A percentile compares a stretch with the other conserved stretches of the same genome.
phyloP scores from a whole-genome alignment of 2,113 vertebrate species.

The Odontesthes bonariensis region DNA sequence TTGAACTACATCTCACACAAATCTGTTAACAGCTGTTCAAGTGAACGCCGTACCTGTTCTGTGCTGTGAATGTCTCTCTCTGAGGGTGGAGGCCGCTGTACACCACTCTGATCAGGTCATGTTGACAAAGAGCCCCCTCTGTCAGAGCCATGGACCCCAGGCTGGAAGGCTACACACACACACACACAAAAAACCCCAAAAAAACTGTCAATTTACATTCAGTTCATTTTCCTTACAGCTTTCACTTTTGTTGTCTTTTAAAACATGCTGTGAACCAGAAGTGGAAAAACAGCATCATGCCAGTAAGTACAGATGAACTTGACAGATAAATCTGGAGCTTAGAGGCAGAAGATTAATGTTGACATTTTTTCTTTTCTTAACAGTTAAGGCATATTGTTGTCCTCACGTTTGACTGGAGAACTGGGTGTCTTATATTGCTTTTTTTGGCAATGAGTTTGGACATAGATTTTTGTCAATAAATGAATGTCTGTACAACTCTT shows the following conservation, averaged over 20 bases:
- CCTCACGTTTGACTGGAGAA: neutral
- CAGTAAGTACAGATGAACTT: no score
- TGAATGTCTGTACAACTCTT: neutral
- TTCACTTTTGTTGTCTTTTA: no score
- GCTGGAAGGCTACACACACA: slow-evolving; percentile 88
- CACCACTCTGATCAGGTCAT: slow-evolving; percentile 95
- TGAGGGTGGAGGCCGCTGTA: slow-evolving; percentile 98
- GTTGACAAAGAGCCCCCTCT: slow-evolving; percentile 95
- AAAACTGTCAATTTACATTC: neutral
- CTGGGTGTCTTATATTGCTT: neutral
- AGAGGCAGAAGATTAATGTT: neutral
- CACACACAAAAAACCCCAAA: neutral
- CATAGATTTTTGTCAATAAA: neutral
- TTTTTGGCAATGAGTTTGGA: neutral
- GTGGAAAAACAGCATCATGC: neutral
- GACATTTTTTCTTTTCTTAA: neutral
- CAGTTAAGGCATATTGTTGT: neutral
- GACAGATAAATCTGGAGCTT: no score
- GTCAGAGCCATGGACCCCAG: slow-evolving; percentile 98
- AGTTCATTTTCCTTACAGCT: neutral
- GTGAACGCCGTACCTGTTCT: slow-evolving; percentile 88
- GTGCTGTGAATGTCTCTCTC: slow-evolving; percentile 98
- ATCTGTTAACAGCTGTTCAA: neutral
- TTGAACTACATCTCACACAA: neutral
- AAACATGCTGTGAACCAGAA: no score